These are phyloP conservation scores for Hormaphis cornu DNA, from an alignment of 1,140 invertebrate species.

Conservation along the genomic window DNA sequence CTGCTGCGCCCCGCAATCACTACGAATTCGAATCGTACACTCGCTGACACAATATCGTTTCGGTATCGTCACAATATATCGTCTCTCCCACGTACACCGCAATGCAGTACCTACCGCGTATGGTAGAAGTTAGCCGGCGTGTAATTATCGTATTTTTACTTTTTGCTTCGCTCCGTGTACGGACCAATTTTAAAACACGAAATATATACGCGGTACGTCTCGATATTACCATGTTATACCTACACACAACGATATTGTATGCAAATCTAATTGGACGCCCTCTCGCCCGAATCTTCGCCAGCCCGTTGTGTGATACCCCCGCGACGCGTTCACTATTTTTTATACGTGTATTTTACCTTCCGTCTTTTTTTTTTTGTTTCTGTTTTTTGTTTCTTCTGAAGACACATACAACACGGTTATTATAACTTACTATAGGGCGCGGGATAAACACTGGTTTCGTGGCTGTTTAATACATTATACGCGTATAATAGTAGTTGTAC, in stretches of 20 bases:
- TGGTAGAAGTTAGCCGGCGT: slow-evolving; percentile 1
- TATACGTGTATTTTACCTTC: not conserved
- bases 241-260: slow-evolving; percentile 13
- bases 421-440: slow-evolving; percentile 30
- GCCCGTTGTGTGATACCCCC: no score
- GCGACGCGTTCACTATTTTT: no score
- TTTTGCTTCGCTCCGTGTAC: not conserved
- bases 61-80: no score
- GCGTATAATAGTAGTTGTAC: not conserved
- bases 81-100: no score
- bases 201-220: not conserved
- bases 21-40: no score
- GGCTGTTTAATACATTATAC: not conserved
- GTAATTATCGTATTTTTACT: slow-evolving; percentile 26
- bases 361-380: not conserved
- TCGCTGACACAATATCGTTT: no score
- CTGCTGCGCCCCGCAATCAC: no score
- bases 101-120: not conserved
- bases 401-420: slow-evolving; percentile 11
- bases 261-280: slow-evolving; percentile 21
- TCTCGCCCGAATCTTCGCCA: no score
- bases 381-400: not conserved
- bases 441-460: slow-evolving; percentile 27
- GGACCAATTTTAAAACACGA: not conserved
- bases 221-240: no score